Evolutionary conservation across 2,797 vertebrate genomes (phyloP), one percentile per base, ranked within the genome.

Genomic region (Paratrypauchen microcephalus): DNA sequence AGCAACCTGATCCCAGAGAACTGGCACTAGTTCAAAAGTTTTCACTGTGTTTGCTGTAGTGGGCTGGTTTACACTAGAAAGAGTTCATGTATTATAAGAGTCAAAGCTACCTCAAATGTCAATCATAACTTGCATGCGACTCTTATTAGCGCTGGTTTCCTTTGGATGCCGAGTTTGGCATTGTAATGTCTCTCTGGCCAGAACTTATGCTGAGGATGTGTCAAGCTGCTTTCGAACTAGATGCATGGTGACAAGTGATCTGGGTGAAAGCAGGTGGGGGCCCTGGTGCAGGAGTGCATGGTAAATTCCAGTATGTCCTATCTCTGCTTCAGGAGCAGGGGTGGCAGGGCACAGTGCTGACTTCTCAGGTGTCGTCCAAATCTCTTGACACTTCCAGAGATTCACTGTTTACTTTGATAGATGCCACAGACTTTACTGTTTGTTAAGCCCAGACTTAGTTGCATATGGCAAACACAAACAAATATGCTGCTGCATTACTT

Each of bases 171-270:
- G 26, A 30, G 68, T 60, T 87, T 77, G 70, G 71, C 76, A 72
- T 74, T 61, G 77, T 74, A 62, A 72, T 72, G 78, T 76, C 73
- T 76, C 69, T 71, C 41, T 68, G 71, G 77, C 65, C 78, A 75
- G 77, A 70, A 69, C 66, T 68, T 75, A 68, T 65, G 77, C 76
- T 76, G 78, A 55, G 56, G 32, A 50, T 21, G 69, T 74, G 68
- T 89, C 83, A 50, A 79, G 47, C 85, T 90, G 78, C 6, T 86
- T 72, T 54, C 76, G 2, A 2, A 70, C 67, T 70, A 89, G 91
- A 92, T 75, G 64, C 78, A 93, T 88, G 70, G 88, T 80, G 86
- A 88, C 91, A 93, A 93, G 81, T 84, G 89, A 90, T 87, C 68
- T 58, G 75, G 73, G 66, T 58, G 69, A 56, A n/a, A 81, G 74